A percentile compares a stretch with the other conserved stretches of the same genome.
phyloP scores from a whole-genome alignment of 1,140 invertebrate species.

The Danaus melanippus region DNA sequence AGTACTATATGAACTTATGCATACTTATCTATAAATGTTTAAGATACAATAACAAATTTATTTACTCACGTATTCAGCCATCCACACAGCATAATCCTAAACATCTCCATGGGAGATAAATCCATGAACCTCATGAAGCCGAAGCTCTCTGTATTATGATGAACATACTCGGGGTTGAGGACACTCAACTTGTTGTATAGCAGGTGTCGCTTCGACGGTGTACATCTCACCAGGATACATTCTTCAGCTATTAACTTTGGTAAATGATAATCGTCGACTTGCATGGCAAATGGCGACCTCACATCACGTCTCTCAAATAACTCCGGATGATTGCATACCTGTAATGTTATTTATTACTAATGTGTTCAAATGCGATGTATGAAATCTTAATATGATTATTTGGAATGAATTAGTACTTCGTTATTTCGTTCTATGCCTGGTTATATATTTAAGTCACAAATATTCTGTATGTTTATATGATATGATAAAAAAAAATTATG shows the following conservation, averaged over 20 bases:
- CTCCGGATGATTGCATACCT: constrained; percentile 96
- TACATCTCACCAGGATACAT: constrained; percentile 69
- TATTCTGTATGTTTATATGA: no score
- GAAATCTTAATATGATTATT: no score
- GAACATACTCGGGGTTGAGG: constrained; percentile 76
- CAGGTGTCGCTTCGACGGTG: constrained; percentile 76
- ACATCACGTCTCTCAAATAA: constrained; percentile 92
- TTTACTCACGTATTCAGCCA: constrained; percentile 69
- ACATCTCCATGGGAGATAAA: constrained; percentile 82
- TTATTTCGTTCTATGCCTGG: no score
- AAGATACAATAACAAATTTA: no score
- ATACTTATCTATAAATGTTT: no score
- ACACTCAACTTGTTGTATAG: constrained; percentile 81
- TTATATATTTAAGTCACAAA: no score
- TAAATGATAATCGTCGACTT: constrained; percentile 81
- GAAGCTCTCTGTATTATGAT: constrained; percentile 68
- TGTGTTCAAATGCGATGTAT: no score
- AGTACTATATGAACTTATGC: no score
- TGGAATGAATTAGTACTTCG: no score
- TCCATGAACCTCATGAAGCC: constrained; percentile 85
- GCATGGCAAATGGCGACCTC: constrained; percentile 86
- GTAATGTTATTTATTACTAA: constrained; percentile 23
- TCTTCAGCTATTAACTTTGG: constrained; percentile 87
- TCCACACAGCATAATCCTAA: constrained; percentile 79
- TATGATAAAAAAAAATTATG: no score